Conservation (phyloP, 2,797 vertebrate genomes). For the Esox masquinongy region DNA sequence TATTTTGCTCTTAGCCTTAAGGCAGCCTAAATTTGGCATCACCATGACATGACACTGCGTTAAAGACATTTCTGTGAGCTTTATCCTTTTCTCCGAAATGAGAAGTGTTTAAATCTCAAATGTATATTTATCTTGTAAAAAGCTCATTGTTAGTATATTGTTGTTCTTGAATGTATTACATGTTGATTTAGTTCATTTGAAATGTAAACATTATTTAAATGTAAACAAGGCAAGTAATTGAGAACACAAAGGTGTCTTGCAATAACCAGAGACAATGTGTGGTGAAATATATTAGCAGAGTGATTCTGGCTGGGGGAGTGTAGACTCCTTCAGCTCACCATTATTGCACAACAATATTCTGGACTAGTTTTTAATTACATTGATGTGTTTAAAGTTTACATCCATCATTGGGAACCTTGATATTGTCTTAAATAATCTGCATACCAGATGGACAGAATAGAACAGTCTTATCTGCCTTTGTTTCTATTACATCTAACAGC, state of each 20-base stretch:
- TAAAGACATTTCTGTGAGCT: not conserved
- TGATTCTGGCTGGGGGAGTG: slow-evolving; percentile 8
- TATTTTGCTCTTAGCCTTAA: no score
- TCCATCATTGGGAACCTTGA: slow-evolving; percentile 32
- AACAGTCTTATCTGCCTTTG: slow-evolving; percentile 36
- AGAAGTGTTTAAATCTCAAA: not conserved
- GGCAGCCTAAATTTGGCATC: not conserved
- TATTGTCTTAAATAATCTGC: not conserved
- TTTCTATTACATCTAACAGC: slow-evolving; percentile 16
- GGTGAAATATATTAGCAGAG: slow-evolving; percentile 14
- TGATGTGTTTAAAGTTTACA: slow-evolving; percentile 43
- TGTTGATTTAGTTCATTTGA: not conserved
- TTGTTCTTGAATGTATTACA: no score
- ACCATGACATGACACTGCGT: not conserved
- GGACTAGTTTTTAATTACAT: slow-evolving; percentile 17
- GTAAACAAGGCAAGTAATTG: not conserved
- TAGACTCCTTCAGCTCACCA: no score
- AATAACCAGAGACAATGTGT: not conserved
- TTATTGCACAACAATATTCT: not conserved
- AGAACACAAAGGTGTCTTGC: not conserved
- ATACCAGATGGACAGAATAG: slow-evolving; percentile 31
- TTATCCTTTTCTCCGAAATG: not conserved
- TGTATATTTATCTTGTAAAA: not conserved
- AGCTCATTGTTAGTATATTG: not conserved
- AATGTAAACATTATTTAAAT: not conserved